phyloP scores from a whole-genome alignment of 2,888 invertebrate genomes.

The Stenodema calcarata region DNA sequence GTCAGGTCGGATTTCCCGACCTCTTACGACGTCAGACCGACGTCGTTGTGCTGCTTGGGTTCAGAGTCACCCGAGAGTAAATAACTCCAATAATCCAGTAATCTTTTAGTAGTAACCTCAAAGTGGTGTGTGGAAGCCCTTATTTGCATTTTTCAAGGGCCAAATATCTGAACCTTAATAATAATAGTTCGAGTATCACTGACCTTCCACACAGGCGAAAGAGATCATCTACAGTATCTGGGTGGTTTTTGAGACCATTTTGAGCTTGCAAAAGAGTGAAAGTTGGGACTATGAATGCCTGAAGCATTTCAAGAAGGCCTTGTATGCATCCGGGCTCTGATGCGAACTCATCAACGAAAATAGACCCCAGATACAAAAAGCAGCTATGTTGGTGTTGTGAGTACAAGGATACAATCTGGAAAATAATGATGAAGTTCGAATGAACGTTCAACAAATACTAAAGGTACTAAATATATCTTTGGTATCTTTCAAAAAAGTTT shows the following conservation, averaged over 20 bases:
- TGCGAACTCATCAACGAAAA: constrained; percentile 90
- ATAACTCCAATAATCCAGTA: too few species aligned
- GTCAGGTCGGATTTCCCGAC: too few species aligned
- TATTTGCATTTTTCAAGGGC: too few species aligned
- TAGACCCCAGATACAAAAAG: constrained; percentile 87
- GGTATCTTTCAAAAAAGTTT: background rate
- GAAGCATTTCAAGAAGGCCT: constrained; percentile 84
- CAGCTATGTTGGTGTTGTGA: constrained; percentile 83
- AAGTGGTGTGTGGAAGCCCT: too few species aligned
- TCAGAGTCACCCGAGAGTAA: too few species aligned
- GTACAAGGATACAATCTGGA: constrained; percentile 75
- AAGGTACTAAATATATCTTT: too few species aligned
- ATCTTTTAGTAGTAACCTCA: too few species aligned
- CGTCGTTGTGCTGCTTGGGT: too few species aligned
- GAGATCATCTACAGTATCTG: constrained; percentile 97
- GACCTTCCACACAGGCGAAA: constrained; percentile 81
- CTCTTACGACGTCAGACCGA: too few species aligned
- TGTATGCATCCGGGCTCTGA: constrained; percentile 73
- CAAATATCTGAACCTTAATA: too few species aligned
- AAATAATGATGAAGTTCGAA: background rate
- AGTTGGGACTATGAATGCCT: constrained; percentile 82
- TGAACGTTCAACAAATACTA: too few species aligned
- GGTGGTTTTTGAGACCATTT: constrained; percentile 86
- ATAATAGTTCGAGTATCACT: too few species aligned
- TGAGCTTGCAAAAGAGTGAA: constrained; percentile 76